These are phyloP conservation scores for Goniozus legneri DNA, from an alignment of 1,140 invertebrate species.

Conservation along the genomic window DNA sequence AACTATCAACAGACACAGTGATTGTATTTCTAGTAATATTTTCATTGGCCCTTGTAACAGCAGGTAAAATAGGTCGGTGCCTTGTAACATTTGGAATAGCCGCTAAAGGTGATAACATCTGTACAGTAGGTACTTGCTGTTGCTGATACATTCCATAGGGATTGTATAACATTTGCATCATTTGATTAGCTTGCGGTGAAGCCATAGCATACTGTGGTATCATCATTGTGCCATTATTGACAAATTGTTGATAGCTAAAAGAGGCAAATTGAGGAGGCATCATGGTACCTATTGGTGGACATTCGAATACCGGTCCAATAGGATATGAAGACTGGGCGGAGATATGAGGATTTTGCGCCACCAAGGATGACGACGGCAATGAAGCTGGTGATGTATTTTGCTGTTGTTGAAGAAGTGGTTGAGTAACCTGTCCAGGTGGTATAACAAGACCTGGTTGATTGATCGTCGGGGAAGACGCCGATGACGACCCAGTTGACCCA, in stretches of 20 bases:
- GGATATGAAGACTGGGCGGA: conserved; percentile 38
- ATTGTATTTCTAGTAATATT: conserved; percentile 24
- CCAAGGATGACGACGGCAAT: conserved; percentile 18
- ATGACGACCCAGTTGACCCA: too few species aligned
- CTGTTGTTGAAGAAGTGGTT: conserved; percentile 9
- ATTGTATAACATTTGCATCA: conserved; percentile 57
- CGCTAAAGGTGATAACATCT: conserved; percentile 55
- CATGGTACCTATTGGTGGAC: conserved; percentile 45
- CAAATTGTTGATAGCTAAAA: conserved; percentile 60
- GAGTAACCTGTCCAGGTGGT: neutral
- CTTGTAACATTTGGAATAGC: conserved; percentile 42
- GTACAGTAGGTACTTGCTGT: conserved; percentile 55
- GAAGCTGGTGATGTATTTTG: conserved; percentile 16
- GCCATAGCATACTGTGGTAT: conserved; percentile 57
- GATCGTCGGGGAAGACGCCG: conserved; percentile 9
- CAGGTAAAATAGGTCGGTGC: conserved; percentile 25
- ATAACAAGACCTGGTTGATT: neutral
- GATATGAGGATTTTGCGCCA: conserved; percentile 28
- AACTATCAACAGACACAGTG: conserved; percentile 25
- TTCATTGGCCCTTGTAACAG: conserved; percentile 25
- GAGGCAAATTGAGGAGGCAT: conserved; percentile 52
- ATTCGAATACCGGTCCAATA: conserved; percentile 46
- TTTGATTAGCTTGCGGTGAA: conserved; percentile 55
- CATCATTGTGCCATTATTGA: conserved; percentile 57
- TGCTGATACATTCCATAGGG: conserved; percentile 57